Evolutionary conservation across 64 coral and sea anemone species (phyloP), one percentile per base, ranked within the genome.

Genomic region (Pocillopora verrucosa): DNA sequence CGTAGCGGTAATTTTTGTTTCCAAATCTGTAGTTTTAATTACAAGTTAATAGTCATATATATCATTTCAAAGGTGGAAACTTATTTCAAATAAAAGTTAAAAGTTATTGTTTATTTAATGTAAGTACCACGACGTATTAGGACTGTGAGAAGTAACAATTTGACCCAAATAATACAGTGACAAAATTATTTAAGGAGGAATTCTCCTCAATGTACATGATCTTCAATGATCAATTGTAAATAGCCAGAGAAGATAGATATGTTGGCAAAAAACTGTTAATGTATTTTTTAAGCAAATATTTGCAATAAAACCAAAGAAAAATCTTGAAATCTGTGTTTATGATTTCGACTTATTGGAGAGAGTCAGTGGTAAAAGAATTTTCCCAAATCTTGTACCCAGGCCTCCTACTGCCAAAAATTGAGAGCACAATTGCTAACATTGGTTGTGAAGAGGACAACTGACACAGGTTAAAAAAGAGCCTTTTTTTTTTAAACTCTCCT

Each of bases 251-350:
- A 84, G 67, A 84, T 68, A 20, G 60, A 84, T 84, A 84, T 84
- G 81, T 84, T 84, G 62, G 61, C 61, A 19, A 82, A 82, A 82
- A 80, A 69, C 30, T 70, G 81, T 84, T 84, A 65, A 84, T 34
- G 62, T 51, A 84, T 56, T 84, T 69, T 84, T 69, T 69, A 84
- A 56, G 81, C 63, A 41, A 11, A 41, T 69, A 30, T 30, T 84
- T 84, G 81, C 81, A 84, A 84, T 84, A 84, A 84, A 84, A 81
- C 0, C 30, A 10, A 65, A 30, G 38, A 84, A 20, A 64, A 84
- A 56, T 36, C 80, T 17, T 26, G 2, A 61, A 80, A 80, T 30
- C 12, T 2, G 3, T 36, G 60, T 82, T 26, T 63, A 30, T 30
- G 30, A 30, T 30, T 30, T 30, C 30, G 30, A 30, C 30, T 30